These are phyloP conservation scores for Stegodyphus dumicola DNA, from an alignment of 1,140 invertebrate genomes.

Conservation along the genomic window DNA sequence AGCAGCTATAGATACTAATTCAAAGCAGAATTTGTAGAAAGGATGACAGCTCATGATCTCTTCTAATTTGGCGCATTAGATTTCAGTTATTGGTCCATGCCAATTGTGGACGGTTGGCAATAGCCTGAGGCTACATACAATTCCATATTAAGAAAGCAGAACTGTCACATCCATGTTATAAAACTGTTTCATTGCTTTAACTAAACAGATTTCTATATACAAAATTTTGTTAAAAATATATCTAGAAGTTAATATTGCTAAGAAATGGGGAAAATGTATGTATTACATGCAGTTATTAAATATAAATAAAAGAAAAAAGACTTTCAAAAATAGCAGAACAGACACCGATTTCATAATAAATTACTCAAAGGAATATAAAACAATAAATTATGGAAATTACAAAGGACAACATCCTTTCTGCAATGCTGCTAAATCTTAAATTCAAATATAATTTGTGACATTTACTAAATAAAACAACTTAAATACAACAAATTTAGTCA, in stretches of 20 bases:
- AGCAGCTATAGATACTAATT: neutral
- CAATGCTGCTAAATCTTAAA: slow-evolving; percentile 2
- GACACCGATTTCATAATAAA: neutral
- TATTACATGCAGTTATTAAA: neutral
- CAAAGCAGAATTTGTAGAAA: slow-evolving; percentile 24
- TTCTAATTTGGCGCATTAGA: slow-evolving; percentile 17
- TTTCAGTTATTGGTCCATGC: slow-evolving; percentile 7
- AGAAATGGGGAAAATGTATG: too few relatives aligned
- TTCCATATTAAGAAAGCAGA: neutral
- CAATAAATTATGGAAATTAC: neutral
- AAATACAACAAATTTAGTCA: neutral
- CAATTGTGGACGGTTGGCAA: slow-evolving; percentile 9
- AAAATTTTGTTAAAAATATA: too few relatives aligned
- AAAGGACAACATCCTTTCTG: slow-evolving; percentile 4
- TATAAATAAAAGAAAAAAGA: neutral
- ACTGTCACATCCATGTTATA: neutral
- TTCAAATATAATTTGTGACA: neutral
- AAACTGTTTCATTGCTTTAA: too few relatives aligned
- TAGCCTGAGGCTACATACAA: neutral
- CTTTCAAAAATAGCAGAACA: neutral
- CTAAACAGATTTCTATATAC: too few relatives aligned
- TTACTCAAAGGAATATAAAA: neutral
- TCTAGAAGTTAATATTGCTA: too few relatives aligned
- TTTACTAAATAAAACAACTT: neutral
- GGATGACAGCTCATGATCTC: slow-evolving; percentile 2